Evolutionary conservation across 64 coral and sea anemone genomes (phyloP).

Genomic region (Stichodactyla mertensii): DNA sequence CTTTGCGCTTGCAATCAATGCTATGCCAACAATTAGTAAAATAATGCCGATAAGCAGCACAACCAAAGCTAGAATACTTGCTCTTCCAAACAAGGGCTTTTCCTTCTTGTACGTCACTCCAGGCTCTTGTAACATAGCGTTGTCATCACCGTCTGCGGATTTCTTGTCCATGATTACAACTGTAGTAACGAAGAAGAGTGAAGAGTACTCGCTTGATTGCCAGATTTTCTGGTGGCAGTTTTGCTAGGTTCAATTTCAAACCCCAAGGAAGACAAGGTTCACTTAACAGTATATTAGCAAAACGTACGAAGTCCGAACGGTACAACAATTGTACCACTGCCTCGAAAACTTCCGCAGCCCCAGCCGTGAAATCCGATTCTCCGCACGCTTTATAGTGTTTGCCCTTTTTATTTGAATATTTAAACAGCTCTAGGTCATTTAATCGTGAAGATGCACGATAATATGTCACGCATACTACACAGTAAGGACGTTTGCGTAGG

Average conservation of each 20-base stretch:
- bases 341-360: background rate
- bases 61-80: slow-evolving; percentile 24
- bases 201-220: background rate
- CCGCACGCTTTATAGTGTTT: background rate
- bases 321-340: background rate
- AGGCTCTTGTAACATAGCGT: background rate
- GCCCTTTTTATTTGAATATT: background rate
- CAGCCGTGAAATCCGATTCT: background rate
- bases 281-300: background rate
- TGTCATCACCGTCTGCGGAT: background rate
- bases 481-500: background rate
- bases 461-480: background rate
- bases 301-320: too few species aligned
- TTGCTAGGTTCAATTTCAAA: background rate
- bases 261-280: background rate
- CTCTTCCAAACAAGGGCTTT: background rate
- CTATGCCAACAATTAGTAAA: slow-evolving; percentile 37
- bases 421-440: background rate
- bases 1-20: slow-evolving; percentile 33
- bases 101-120: slow-evolving; percentile 2
- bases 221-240: background rate
- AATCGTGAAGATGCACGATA: too few species aligned
- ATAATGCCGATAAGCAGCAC: slow-evolving; percentile 27
- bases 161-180: background rate
- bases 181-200: background rate